Evolutionary conservation across 1,140 invertebrate genomes (phyloP).

Genomic region (Listronotus bonariensis): DNA sequence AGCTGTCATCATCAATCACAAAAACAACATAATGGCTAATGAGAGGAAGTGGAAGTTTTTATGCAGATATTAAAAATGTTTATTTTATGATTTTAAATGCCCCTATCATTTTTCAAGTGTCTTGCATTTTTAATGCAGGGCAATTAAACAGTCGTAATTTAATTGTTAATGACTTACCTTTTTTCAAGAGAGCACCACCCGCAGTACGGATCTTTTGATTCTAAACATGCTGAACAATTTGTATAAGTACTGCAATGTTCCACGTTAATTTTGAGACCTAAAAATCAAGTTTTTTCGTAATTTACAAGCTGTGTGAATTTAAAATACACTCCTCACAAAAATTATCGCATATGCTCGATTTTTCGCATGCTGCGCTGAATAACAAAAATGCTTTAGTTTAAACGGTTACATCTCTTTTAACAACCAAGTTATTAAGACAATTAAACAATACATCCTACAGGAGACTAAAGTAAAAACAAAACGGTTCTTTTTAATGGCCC

Average conservation of each 20-base stretch:
- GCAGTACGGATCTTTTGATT: conserved; percentile 94
- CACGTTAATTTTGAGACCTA: conserved; percentile 86
- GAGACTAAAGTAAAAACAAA: too few relatives aligned
- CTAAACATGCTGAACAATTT: conserved; percentile 88
- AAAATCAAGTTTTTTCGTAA: conserved; percentile 41
- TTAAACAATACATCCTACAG: too few relatives aligned
- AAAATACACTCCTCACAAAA: too few relatives aligned
- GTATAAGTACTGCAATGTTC: conserved; percentile 88
- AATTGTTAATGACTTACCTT: conserved; percentile 60
- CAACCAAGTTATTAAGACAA: too few relatives aligned
- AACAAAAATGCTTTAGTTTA: too few relatives aligned
- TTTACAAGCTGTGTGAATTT: too few relatives aligned
- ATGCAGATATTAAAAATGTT: conserved; percentile 5
- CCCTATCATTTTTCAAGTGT: conserved; percentile 9
- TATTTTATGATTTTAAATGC: conserved; percentile 18
- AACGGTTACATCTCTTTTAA: too few relatives aligned
- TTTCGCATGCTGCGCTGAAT: too few relatives aligned
- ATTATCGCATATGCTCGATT: too few relatives aligned
- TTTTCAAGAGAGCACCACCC: conserved; percentile 98
- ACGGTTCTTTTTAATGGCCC: too few relatives aligned
- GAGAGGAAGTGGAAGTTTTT: conserved; percentile 16
- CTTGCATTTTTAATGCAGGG: neutral
- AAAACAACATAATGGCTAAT: conserved; percentile 12
- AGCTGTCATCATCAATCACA: conserved; percentile 20
- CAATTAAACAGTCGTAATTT: too few relatives aligned